Evolutionary conservation across 2,888 invertebrate species (phyloP), one percentile per base, ranked within the genome.

Genomic region (Carterocephalus palaemon): DNA sequence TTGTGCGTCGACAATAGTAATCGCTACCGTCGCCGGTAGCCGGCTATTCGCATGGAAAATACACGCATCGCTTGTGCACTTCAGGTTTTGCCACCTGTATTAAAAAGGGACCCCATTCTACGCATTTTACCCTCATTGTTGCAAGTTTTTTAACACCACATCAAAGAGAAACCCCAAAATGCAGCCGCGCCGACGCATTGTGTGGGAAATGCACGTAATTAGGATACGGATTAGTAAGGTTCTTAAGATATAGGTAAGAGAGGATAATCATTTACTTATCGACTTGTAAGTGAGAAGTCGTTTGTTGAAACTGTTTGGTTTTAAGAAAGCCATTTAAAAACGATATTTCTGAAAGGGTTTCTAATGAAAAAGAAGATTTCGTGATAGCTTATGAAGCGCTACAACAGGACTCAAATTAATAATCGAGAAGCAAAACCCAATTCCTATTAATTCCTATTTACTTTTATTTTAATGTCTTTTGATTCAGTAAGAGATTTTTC

Each of bases 11-110:
- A 43, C 43, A 43, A 43, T 31, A 23, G 43, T 23, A 36, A 43
- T 36, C 29, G 43, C 43, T 23, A 51, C 39, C 61, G 51, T 48
- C 49, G 47, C 47, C 52, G 50, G 51, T 54, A 66, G 66, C 68
- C 46, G 48, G 46, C 57, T 62, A 72, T 71, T 71, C 75, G 69
- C 67, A 70, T 64, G 74, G 70, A 78, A 75, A 67, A 64, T 60
- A 53, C 65, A 62, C 75, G 70, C 70, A 62, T 72, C 70, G 67
- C 57, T 74, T 70, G 73, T 66, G 65, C 84, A 86, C 83, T 86
- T 85, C 75, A 81, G 68, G 65, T 69, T 69, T 79, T 70, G 70
- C 75, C 83, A 85, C 83, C 79, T 84, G 77, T 59, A 61, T 73
- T 73, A 77, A 81, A 81, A 77, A 74, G 64, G 58, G 49, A 51